phyloP scores from a whole-genome alignment of 2,888 invertebrate species.

The Diarsia brunnea region DNA sequence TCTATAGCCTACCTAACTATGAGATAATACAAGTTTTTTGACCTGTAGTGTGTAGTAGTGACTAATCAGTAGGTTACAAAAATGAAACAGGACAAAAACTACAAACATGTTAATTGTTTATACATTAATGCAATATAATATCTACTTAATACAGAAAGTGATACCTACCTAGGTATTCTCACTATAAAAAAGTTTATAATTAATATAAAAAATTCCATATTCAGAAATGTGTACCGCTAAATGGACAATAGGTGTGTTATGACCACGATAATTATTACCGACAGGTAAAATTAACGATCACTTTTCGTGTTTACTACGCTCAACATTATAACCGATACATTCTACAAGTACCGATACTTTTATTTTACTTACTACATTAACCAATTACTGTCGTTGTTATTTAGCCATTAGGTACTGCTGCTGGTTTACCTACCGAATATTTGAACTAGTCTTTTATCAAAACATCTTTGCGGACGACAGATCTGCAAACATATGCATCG shows the following conservation, averaged over 20 bases:
- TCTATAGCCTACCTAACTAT: neutral
- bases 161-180: neutral
- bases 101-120: neutral
- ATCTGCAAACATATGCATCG: neutral
- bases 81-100: neutral
- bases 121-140: neutral
- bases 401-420: neutral
- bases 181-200: conserved; percentile 3
- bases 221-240: conserved; percentile 39
- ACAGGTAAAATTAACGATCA: conserved; percentile 42
- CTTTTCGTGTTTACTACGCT: conserved; percentile 19
- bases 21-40: neutral
- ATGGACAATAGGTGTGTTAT: conserved; percentile 37
- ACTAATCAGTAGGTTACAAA: neutral
- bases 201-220: conserved; percentile 17
- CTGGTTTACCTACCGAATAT: neutral
- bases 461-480: neutral
- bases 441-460: neutral
- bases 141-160: neutral
- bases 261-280: conserved; percentile 45
- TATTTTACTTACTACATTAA: neutral
- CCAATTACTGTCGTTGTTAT: neutral
- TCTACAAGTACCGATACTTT: neutral
- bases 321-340: conserved; percentile 5
- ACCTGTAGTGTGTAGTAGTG: neutral